Percentiles rank a stretch among this genome's conserved stretches.
Conservation (phyloP, 1,140 invertebrate species). For the Hypsibius dujardini region DNA sequence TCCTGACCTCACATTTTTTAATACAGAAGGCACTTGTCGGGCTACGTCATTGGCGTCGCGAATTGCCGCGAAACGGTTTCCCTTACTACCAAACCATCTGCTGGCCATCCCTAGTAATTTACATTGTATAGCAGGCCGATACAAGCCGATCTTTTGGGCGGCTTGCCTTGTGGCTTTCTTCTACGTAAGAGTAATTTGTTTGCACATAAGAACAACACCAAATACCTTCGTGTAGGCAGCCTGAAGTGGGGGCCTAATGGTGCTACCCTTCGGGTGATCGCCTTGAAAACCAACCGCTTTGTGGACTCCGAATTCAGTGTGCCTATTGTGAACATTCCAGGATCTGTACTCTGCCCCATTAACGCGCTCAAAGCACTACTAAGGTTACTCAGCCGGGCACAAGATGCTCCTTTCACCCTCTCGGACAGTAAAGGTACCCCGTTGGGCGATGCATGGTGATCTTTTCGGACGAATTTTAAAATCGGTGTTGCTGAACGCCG, state of each 20-base stretch:
- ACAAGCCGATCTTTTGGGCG: neutral
- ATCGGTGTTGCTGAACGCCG: neutral
- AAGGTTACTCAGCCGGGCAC: neutral
- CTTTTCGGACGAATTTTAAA: neutral
- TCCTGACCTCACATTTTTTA: neutral
- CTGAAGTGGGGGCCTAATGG: neutral
- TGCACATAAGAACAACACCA: neutral
- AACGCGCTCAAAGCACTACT: neutral
- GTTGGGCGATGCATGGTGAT: neutral
- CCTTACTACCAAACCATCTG: neutral
- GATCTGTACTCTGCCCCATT: neutral
- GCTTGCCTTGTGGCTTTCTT: neutral
- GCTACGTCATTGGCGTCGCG: neutral
- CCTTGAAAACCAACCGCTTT: conserved; percentile 1
- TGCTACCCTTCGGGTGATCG: neutral
- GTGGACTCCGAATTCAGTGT: neutral
- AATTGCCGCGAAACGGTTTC: neutral
- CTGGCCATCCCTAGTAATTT: neutral
- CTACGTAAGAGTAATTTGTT: neutral
- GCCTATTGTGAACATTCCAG: neutral
- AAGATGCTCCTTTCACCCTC: neutral
- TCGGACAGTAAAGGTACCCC: neutral
- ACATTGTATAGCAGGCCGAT: neutral
- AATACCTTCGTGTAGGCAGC: neutral
- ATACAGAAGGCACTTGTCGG: neutral